Evolutionary conservation across 2,888 invertebrate species (phyloP).

Genomic region (Ormia ochracea): DNA sequence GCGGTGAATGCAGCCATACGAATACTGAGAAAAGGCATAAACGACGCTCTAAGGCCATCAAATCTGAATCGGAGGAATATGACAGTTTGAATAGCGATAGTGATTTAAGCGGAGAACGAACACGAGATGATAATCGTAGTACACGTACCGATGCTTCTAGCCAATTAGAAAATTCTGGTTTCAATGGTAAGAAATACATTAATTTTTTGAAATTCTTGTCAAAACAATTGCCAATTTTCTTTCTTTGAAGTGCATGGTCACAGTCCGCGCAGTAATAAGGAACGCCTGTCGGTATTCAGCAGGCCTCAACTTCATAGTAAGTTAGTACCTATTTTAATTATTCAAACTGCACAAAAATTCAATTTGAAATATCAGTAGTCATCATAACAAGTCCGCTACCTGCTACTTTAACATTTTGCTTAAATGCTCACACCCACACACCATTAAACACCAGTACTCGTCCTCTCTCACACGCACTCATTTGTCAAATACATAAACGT

Average conservation of each 20-base stretch:
- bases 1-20: conserved; percentile 66
- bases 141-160: conserved; percentile 77
- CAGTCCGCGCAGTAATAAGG: conserved; percentile 77
- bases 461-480: neutral
- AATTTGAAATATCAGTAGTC: conserved; percentile 12
- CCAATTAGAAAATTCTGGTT: conserved; percentile 77
- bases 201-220: neutral
- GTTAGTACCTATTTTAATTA: conserved; percentile 78
- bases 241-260: conserved; percentile 70
- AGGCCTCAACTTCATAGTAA: conserved; percentile 80
- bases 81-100: conserved; percentile 80
- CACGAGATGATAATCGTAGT: conserved; percentile 77
- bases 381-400: conserved; percentile 33
- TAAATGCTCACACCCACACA: neutral
- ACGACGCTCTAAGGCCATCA: conserved; percentile 78
- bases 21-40: conserved; percentile 76
- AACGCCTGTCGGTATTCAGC: conserved; percentile 78
- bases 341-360: conserved; percentile 56
- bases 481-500: neutral
- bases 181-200: conserved; percentile 65
- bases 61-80: conserved; percentile 80
- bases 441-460: neutral
- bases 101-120: conserved; percentile 77
- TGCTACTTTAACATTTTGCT: neutral
- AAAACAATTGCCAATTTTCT: neutral